Evolutionary conservation across 2,888 invertebrate genomes (phyloP).

Genomic region (Tineola bisselliella): DNA sequence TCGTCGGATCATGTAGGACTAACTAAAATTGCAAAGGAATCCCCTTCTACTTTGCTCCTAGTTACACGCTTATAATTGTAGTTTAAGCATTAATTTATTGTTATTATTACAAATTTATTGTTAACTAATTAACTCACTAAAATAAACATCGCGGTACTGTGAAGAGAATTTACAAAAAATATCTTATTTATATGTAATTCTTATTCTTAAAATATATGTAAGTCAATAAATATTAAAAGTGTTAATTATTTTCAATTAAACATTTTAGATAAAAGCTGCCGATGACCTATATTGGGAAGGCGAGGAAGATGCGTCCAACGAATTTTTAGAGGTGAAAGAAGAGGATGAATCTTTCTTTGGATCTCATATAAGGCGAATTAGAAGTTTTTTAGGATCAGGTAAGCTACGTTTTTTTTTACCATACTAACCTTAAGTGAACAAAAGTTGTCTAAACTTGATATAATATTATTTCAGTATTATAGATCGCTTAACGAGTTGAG

Average conservation of each 20-base stretch:
- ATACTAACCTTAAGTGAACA: too few species aligned
- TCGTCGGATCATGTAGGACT: conserved; percentile 58
- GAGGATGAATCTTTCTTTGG: conserved; percentile 22
- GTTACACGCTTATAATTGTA: conserved; percentile 48
- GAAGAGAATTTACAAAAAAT: too few species aligned
- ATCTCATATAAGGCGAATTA: conserved; percentile 30
- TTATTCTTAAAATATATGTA: background rate
- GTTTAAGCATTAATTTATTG: conserved; percentile 23
- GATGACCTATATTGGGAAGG: conserved; percentile 54
- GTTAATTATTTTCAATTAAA: conserved; percentile 5
- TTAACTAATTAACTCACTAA: too few species aligned
- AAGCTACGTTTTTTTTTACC: too few species aligned
- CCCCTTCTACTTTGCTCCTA: conserved; percentile 33
- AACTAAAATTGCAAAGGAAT: conserved; percentile 60
- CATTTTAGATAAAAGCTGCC: conserved; percentile 41
- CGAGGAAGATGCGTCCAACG: conserved; percentile 43
- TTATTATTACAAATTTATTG: background rate
- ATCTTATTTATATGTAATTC: too few species aligned
- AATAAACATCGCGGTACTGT: too few species aligned
- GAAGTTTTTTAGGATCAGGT: conserved; percentile 17
- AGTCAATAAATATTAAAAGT: background rate
- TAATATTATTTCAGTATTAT: too few species aligned
- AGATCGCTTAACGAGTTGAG: too few species aligned
- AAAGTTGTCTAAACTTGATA: background rate
- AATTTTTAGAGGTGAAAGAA: conserved; percentile 49